Evolutionary conservation across 2,797 vertebrate genomes (phyloP), one percentile per base, ranked within the genome.

Genomic region (Neosilurus hyrtlii): DNA sequence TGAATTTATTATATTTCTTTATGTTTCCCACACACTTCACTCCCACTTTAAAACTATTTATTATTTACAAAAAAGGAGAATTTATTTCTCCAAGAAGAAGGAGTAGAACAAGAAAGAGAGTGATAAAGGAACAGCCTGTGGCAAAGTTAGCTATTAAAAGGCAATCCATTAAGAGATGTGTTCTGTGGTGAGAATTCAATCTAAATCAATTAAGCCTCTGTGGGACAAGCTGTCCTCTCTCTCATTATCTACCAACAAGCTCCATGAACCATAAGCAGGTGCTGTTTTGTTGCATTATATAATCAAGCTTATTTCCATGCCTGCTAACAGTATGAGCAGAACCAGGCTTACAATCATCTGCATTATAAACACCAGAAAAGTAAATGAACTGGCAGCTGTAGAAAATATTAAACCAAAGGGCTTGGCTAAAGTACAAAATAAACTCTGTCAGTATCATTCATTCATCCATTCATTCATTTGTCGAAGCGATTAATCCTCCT

Each of bases 111-210:
- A 83, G 73, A 77, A 65, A 63, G 75, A 37, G 30, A 67, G 57
- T 54, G 63, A 84, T 70, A 68, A 73, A 72, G 71, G 22, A 81
- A 84, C 43, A 81, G 35, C 67, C 82, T 61, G 57, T 78, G 72
- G 73, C 62, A 79, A 79, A 81, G 70, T 80, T 77, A 12, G 61
- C 56, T 76, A 83, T 87, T 85, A 85, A 85, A 85, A 85, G 35
- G 22, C 63, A 26, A 81, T 75, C 74, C 62, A 84, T 81, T 74
- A 74, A 54, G 61, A 72, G n/a, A 83, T 80, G 35, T 84, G 70
- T 78, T 78, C 56, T 56, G 68, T 83, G 78, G 66, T 84, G 83
- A 83, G 68, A 83, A 88, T 81, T 75, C 73, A 86, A 84, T 88
- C 80, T 81, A 67, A 84, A 82, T 83, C 76, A 85, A 85, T 82